phyloP scores from a whole-genome alignment of 2,113 vertebrate genomes.

The Laterallus jamaicensis region DNA sequence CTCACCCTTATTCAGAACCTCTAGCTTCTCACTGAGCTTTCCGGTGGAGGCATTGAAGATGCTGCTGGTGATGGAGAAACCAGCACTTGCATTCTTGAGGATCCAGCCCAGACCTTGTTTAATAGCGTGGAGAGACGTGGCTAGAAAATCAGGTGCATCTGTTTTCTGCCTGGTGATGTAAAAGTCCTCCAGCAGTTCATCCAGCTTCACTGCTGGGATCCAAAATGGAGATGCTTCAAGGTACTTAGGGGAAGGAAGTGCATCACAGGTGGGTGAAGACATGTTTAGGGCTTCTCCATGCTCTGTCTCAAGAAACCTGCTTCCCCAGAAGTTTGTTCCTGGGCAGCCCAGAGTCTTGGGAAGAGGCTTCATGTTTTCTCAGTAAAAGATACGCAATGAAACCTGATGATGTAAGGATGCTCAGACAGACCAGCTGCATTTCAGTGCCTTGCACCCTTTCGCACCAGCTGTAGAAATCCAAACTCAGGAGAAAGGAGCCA shows the following conservation, averaged over 20 bases:
- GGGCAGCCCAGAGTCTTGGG: neutral
- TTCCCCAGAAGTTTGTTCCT: neutral
- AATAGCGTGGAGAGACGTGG: conserved; percentile 47
- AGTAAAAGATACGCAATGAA: neutral
- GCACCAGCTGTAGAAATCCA: neutral
- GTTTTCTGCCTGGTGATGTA: conserved; percentile 62
- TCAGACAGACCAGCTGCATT: neutral
- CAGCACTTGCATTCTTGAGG: conserved; percentile 59
- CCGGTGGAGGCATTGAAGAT: conserved; percentile 70
- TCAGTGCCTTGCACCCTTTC: neutral
- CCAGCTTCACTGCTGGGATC: conserved; percentile 67
- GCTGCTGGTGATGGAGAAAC: conserved; percentile 67
- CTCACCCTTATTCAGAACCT: conserved; percentile 62
- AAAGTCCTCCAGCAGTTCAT: conserved; percentile 64
- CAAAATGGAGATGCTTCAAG: conserved; percentile 20
- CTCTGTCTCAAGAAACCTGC: neutral
- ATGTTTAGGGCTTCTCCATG: neutral
- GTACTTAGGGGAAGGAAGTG: neutral
- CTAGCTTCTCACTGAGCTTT: conserved; percentile 72
- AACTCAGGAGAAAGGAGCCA: neutral
- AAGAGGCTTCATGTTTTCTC: neutral
- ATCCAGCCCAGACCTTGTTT: conserved; percentile 47
- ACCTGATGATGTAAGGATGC: neutral
- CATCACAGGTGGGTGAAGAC: fast-evolving
- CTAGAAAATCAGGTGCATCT: conserved; percentile 67